Evolutionary conservation across 2,113 vertebrate species (phyloP).

Genomic region (Chaenocephalus aceratus): DNA sequence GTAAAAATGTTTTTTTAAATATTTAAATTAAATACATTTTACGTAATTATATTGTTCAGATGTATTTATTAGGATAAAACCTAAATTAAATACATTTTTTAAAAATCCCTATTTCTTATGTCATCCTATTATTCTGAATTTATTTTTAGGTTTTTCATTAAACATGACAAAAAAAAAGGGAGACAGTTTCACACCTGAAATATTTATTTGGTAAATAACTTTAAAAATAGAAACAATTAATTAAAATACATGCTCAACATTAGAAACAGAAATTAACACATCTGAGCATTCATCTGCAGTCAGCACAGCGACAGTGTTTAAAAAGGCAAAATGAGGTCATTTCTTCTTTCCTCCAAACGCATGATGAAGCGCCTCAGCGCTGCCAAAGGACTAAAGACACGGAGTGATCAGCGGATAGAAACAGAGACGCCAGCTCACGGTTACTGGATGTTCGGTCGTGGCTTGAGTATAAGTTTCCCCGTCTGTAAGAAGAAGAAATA

Average conservation of each 20-base stretch:
- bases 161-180: not conserved
- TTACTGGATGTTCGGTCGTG: slow-evolving; percentile 96
- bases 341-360: slow-evolving; percentile 33
- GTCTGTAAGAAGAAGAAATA: slow-evolving; percentile 85
- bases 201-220: slow-evolving; percentile 77
- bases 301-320: slow-evolving; percentile 34
- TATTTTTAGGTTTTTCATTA: accelerated
- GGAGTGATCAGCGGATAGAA: not conserved
- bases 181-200: slow-evolving; percentile 15
- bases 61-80: no score
- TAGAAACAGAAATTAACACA: slow-evolving; percentile 69
- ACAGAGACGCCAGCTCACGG: slow-evolving; percentile 13
- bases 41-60: no score
- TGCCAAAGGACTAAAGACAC: not conserved
- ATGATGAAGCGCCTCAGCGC: slow-evolving; percentile 12
- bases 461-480: slow-evolving; percentile 98
- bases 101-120: no score
- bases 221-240: slow-evolving; percentile 80
- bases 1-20: no score
- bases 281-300: slow-evolving; percentile 60
- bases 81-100: no score
- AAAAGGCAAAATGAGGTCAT: slow-evolving; percentile 40
- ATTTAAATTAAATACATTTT: no score
- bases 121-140: no score
- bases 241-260: slow-evolving; percentile 76